Conservation (phyloP, 2,888 invertebrate genomes). For the Himalopsyche tibetana region DNA sequence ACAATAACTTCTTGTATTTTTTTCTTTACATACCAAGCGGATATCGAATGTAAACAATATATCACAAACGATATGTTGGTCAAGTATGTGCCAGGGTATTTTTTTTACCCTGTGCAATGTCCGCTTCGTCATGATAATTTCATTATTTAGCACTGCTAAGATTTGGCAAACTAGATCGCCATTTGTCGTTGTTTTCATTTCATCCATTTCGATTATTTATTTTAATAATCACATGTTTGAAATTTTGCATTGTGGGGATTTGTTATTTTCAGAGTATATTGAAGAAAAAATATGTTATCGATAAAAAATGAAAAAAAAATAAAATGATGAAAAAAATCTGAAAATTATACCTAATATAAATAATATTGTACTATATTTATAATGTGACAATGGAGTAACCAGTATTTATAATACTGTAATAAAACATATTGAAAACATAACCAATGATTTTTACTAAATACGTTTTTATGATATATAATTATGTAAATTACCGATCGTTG, state of each 20-base stretch:
- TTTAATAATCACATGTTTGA: conserved; percentile 45
- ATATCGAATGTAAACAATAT: background rate
- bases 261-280: conserved; percentile 64
- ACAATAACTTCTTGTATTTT: background rate
- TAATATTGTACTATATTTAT: conserved; percentile 68
- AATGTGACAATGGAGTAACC: conserved; percentile 67
- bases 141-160: conserved; percentile 9
- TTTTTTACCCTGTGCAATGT: background rate
- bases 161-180: background rate
- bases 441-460: background rate
- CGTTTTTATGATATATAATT: background rate
- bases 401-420: conserved; percentile 68
- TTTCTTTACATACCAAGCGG: background rate
- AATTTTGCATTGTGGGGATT: conserved; percentile 59
- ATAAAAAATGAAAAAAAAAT: conserved; percentile 60
- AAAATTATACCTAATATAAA: conserved; percentile 64
- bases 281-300: conserved; percentile 63
- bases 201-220: conserved; percentile 34
- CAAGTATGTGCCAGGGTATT: background rate
- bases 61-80: background rate
- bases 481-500: background rate
- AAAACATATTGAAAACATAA: conserved; percentile 65
- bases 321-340: conserved; percentile 59
- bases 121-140: background rate
- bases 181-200: conserved; percentile 15